Base-by-base conservation (phyloP, 1,140 invertebrate genomes). In the Cotesia glomerata region DNA sequence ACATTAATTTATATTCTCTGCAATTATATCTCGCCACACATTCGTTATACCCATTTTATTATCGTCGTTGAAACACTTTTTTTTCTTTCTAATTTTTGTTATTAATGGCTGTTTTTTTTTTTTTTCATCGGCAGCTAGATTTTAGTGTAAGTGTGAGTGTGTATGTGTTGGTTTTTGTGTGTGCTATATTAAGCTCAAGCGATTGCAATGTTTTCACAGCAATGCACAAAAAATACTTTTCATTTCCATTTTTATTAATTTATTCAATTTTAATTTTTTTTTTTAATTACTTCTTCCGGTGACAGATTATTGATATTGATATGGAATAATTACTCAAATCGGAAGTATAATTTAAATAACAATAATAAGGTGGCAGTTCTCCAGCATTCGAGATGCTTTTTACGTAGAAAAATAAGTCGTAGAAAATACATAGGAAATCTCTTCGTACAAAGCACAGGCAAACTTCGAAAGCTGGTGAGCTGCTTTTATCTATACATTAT, bases 391-490 rank as follows among this genome's bases (percentile, higher is more conserved):
- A 49, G 54, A 73, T 73, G 72, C 72, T 75, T 73, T 64, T 73
- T 72, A 71, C 74, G 71, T 75, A 73, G 74, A 73, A 75, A 75
- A 73, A 73, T 73, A 73, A 75, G 71, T 73, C 71, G 74, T 73
- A 75, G 74, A 73, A 73, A 75, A 75, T 73, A 75, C 71, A 73
- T 75, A 71, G 74, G 69, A 73, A 73, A 73, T 75, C 74, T 71
- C 74, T 73, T 73, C 74, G 72, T 64, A 73, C 69, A 75, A 75
- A 75, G 74, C 71, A 75, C 64, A 69, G 18, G 52, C 49, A 35
- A 61, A 36, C 59, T 51, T 68, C 69, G 68, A 73, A 68, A 39
- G 56, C 56, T 69, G 36, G 69, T 73, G 56, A 67, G 45, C 62
- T 71, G 35, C 11, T 56, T 34, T 3, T 7, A 26, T 26, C 26